These are phyloP conservation scores for Dysidea cf. avara DNA, from an alignment of 37 sponge, comb jelly and placozoan species.

Conservation along the genomic window DNA sequence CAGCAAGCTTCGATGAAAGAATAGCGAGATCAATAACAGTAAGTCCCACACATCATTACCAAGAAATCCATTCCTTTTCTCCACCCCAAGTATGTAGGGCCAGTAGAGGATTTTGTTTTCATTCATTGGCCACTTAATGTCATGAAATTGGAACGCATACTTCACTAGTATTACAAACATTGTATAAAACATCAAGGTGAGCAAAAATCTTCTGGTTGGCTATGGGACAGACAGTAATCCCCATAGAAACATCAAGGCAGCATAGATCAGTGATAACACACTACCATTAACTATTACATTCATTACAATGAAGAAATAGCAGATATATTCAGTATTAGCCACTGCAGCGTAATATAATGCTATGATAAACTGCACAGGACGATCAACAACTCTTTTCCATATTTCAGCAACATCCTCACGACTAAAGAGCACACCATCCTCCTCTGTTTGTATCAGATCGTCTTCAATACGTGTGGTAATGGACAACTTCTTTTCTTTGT, in stretches of 20 bases:
- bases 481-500: too few species aligned
- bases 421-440: too few species aligned
- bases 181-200: conserved; percentile 57
- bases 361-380: neutral
- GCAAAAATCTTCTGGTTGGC: conserved; percentile 72
- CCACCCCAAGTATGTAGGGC: too few species aligned
- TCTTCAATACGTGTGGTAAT: too few species aligned
- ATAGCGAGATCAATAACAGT: conserved; percentile 57
- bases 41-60: conserved; percentile 54
- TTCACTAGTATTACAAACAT: conserved; percentile 55
- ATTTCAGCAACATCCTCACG: too few species aligned
- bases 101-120: too few species aligned
- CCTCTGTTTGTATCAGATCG: too few species aligned
- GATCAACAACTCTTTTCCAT: neutral
- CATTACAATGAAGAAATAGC: conserved; percentile 71
- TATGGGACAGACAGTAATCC: conserved; percentile 69
- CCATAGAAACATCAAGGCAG: conserved; percentile 62
- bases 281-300: conserved; percentile 63
- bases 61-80: conserved; percentile 29
- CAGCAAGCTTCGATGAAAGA: conserved; percentile 63
- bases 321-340: conserved; percentile 63
- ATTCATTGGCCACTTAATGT: too few species aligned
- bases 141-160: conserved; percentile 59
- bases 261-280: conserved; percentile 64
- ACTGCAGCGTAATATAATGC: conserved; percentile 66